These are phyloP conservation scores for Palaemon carinicauda DNA, from an alignment of 1,140 invertebrate species.

Conservation along the genomic window DNA sequence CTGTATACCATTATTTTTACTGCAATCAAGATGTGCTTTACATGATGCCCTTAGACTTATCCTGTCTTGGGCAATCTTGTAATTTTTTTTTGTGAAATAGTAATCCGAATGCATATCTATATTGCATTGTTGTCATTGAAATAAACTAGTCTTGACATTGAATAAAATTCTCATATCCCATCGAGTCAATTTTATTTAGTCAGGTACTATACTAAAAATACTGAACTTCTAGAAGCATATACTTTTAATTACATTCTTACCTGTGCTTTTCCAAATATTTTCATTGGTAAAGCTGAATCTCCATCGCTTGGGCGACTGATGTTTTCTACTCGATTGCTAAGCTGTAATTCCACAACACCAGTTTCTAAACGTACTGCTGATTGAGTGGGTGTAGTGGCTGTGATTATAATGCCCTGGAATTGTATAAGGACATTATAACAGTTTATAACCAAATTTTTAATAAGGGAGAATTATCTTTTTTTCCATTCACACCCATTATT, in stretches of 20 bases:
- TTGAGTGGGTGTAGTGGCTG: conserved; percentile 96
- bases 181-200: neutral
- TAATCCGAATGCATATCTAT: too few species aligned
- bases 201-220: neutral
- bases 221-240: too few species aligned
- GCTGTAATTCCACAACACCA: conserved; percentile 86
- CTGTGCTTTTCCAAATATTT: conserved; percentile 92
- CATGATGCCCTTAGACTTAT: too few species aligned
- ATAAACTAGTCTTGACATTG: too few species aligned
- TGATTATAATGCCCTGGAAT: conserved; percentile 88
- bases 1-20: too few species aligned
- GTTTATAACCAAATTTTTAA: neutral
- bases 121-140: too few species aligned
- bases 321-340: conserved; percentile 94
- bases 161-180: too few species aligned
- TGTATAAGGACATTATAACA: neutral
- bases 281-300: conserved; percentile 68
- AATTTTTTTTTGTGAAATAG: too few species aligned
- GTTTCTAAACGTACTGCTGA: conserved; percentile 96
- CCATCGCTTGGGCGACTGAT: conserved; percentile 69
- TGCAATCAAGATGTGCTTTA: too few species aligned
- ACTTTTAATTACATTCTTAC: conserved; percentile 73
- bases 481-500: too few species aligned
- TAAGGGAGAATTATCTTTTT: neutral
- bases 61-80: too few species aligned